Base-by-base conservation (phyloP, 2,797 vertebrate genomes). In the Trematocara caparti region DNA sequence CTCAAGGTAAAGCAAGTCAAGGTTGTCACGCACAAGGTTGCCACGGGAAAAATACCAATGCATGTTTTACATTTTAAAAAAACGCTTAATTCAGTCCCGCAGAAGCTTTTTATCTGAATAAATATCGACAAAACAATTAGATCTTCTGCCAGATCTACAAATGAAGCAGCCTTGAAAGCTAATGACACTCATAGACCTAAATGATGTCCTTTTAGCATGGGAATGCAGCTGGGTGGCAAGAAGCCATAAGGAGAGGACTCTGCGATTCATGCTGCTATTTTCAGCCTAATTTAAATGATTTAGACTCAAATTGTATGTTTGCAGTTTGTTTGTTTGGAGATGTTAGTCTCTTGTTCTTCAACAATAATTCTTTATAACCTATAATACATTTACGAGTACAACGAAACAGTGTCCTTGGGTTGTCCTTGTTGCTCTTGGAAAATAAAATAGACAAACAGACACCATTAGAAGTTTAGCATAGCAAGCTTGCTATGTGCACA, bases 41-140 rank as follows among this genome's bases (percentile, higher is more conserved):
- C 77, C 69, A 76, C 6, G 17, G 71, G 19, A 49, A 86, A 78
- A 82, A 43, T 83, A 48, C 43, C 21, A 3, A 55, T 6, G 3
- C 6, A 14, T 50, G 53, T 59, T 11, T 11, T 34, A 50, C 15
- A 47, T 47, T 0, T 47, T 0, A 1, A 7, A 3, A 50, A 66
- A 78, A 48, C 6, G 38, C 49, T 72, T 14, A 50, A 75, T 62
- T 80, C 69, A 75, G 49, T 32, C 55, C 24, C 11, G 5, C 7
- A 9, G 75, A 73, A 75, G 71, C 71, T 82, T 87, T 84, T 86
- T 71, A 83, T 84, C 30, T 43, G 32, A 79, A 75, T 72, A 85
- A 76, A 83, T 80, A 82, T 91, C 6, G 21, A 81, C 81, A 51
- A 57, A 79, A 49, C 73, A 76, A 84, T 83, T 30, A 53, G 27